Base-by-base conservation (phyloP, 2,797 vertebrate species). In the Rhynchonycteris naso region DNA sequence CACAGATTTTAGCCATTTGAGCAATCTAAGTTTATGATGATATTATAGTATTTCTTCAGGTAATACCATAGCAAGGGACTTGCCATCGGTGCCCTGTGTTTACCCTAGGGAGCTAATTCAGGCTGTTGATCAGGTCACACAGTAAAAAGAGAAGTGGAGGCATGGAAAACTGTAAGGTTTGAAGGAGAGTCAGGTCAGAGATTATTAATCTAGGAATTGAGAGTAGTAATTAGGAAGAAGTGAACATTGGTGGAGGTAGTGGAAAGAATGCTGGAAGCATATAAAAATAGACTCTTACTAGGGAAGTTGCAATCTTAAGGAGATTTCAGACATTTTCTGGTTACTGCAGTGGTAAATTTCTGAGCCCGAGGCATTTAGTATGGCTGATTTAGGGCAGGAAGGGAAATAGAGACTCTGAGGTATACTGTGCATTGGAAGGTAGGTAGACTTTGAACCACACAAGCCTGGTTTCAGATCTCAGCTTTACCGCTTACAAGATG, bases 1-100 rank as follows among this genome's bases (percentile, higher is more conserved):
- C 56, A 58, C 15, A 68, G 18, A 75, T n/a, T 80, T 84, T 71
- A 93, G 43, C 18, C 16, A 33, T 78, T 15, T 88, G 81, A 93
- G 30, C 47, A 80, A 35, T 69, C 15, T 26, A 59, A 35, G 30
- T 66, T 92, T 95, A 15, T 65, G 16, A 66, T 56, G 24, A 16
- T 69, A 26, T 83, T 87, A 71, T 43, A 72, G 43, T 71, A 54
- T 84, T 93, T 82, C 35, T 94, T 88, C 19, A 63, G 61, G 61
- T 68, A 58, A 35, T 24, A 58, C 13, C 43, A 19, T 15, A 47
- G 8, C 65, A 52, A 52, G 35, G 66, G 38, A 54, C 10, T 22
- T 80, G n/a, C 26, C 30, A 56, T 79, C 15, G 68, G 33, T 92
- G 35, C 30, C 58, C 52, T 58, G 1, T 26, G 14, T 54, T 38